Evolutionary conservation across 2,113 vertebrate genomes (phyloP).

Genomic region (Microcebus jonahi): DNA sequence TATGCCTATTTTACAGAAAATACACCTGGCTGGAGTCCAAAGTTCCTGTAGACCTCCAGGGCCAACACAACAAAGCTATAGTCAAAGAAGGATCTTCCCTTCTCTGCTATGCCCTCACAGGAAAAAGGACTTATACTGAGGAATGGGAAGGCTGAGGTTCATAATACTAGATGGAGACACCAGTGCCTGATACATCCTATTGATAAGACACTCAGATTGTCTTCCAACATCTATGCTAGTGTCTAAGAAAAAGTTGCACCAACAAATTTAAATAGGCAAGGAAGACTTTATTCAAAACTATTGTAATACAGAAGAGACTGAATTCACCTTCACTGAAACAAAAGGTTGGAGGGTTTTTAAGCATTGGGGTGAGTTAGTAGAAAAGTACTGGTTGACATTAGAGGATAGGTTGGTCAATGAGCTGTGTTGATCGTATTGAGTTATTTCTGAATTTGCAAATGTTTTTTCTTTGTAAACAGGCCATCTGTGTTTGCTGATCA

Average conservation of each 20-base stretch:
- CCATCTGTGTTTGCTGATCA: neutral
- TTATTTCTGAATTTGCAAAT: neutral
- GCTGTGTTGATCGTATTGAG: neutral
- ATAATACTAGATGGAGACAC: no score
- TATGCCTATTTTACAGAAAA: neutral
- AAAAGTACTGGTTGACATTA: neutral
- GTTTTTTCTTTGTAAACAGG: neutral
- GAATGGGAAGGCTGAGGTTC: neutral
- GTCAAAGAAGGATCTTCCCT: neutral
- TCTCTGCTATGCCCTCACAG: neutral
- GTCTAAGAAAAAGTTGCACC: neutral
- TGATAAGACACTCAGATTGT: neutral
- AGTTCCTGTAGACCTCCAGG: neutral
- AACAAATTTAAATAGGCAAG: neutral
- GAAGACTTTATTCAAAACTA: neutral
- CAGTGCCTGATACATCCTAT: neutral
- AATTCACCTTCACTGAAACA: neutral
- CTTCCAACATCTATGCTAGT: neutral
- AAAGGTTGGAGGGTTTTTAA: neutral
- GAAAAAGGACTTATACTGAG: neutral
- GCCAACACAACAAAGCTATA: neutral
- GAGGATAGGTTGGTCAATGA: neutral
- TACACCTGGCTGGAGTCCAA: neutral
- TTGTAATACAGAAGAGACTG: neutral
- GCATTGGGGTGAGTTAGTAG: neutral